These are phyloP conservation scores for Trichonephila inaurata DNA, from an alignment of 1,140 invertebrate species.

Conservation along the genomic window DNA sequence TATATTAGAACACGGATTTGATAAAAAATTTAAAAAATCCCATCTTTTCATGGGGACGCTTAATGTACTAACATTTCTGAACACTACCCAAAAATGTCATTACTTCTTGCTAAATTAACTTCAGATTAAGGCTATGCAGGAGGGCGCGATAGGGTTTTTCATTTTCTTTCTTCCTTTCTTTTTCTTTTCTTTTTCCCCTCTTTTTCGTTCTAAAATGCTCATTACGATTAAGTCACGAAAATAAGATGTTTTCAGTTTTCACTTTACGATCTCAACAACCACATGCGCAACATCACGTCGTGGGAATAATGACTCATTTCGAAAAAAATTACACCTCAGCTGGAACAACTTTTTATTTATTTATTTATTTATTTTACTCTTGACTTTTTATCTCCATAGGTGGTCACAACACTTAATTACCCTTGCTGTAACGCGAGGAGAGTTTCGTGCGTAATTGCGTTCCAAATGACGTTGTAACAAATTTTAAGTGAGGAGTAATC, in stretches of 20 bases:
- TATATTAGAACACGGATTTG: too few species aligned
- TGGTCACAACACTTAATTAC: constrained; percentile 7
- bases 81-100: background rate
- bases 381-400: background rate
- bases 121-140: background rate
- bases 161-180: background rate
- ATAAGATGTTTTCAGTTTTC: background rate
- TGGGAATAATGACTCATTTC: constrained; percentile 9
- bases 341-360: background rate
- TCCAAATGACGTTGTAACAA: background rate
- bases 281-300: background rate
- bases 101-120: background rate
- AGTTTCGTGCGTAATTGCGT: background rate
- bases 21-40: too few species aligned
- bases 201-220: background rate
- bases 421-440: background rate
- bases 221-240: background rate
- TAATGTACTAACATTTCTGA: too few species aligned
- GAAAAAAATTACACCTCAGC: constrained; percentile 29
- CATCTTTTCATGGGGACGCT: too few species aligned
- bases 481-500: background rate
- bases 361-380: background rate
- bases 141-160: background rate
- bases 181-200: background rate
- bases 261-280: background rate